Evolutionary conservation across 2,888 invertebrate species (phyloP), one percentile per base, ranked within the genome.

Genomic region (Drosophila phalerata): DNA sequence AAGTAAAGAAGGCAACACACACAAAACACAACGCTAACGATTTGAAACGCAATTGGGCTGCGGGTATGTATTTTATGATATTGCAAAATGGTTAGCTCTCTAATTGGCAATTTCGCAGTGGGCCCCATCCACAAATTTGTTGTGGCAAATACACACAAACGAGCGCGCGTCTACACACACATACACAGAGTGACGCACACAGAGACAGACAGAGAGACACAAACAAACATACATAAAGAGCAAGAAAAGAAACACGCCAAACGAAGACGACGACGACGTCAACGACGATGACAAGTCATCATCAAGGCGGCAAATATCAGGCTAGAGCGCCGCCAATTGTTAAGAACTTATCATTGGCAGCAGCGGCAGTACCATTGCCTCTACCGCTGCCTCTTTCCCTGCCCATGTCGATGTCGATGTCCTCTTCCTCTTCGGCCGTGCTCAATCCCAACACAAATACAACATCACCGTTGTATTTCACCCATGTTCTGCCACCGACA

Each of bases 261-360:
- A 68, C 53, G 34, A 68, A 48, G 34, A 57, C 47, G 62, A 62
- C 64, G 42, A 61, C 51, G 49, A 34, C 30, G 30, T 49, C 60
- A 40, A 62, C 53, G 22, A 74, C 85, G 74, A 89, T 90, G 89
- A 79, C 89, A 75, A 88, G 83, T 75, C 90, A 91, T 80, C 86
- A 82, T 68, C 83, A 83, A 71, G 78, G 85, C 65, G 84, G 88
- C 47, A 89, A 85, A 69, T 83, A 85, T 84, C 82, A 79, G 69
- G 69, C 79, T n/a, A 48, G 77, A 19, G 65, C 65, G 56, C 74
- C 69, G 56, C 86, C 90, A 64, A 90, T 91, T 62, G 91, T 90
- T 10, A 90, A 91, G 65, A 90, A 90, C 70, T 74, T 91, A 40
- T 91, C 91, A 19, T 66, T 90, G 58, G 91, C 91, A 11, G 90